Evolutionary conservation across 2,113 vertebrate species (phyloP), one percentile per base, ranked within the genome.

Genomic region (Odocoileus hemionus): DNA sequence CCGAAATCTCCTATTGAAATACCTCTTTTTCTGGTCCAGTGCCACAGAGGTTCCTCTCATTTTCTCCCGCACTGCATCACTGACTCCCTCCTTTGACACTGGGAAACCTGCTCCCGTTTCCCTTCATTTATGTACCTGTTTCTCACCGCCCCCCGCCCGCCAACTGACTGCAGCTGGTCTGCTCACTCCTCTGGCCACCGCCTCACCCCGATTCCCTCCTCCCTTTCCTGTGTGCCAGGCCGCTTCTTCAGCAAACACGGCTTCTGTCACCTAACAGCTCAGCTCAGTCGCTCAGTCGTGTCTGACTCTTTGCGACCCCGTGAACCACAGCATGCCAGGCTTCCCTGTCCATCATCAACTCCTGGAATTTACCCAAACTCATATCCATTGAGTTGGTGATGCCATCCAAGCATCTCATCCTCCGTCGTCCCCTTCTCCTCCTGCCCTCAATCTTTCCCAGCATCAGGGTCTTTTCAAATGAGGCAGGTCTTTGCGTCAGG

Each of bases 21-120:
- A 5, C 10, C 78, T 28, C 19, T 13, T 16, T 2, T 36, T 16
- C 28, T 45, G 3, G 45, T 15, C 23, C 50, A 1, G 5, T 0
- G 2, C 23, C 25, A 2, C 21, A 4, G 52, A 14, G 39, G 0
- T 6, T 2, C 0, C 6, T 61, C 9, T 12, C 1, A 4, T 4
- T 55, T 28, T 30, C 70, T 17, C 15, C 33, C 0, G n/a, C 33
- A 1, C 17, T 6, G 2, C 5, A 0, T 76, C 50, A 1, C 21
- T 19, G 12, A 25, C 12, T 12, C 15, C 33, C 76, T 1, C 14
- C 55, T 74, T n/a, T 28, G 39, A 39, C 16, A 0, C 45, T 1
- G 9, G 67, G 60, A 82, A 30, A 1, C 9, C 33, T 16, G 26
- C 16, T 28, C 14, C 3, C 7, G 9, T 3, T 16, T 8, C 6